phyloP scores from a whole-genome alignment of 2,113 vertebrate species.

The Leptobrachium ailaonicum region DNA sequence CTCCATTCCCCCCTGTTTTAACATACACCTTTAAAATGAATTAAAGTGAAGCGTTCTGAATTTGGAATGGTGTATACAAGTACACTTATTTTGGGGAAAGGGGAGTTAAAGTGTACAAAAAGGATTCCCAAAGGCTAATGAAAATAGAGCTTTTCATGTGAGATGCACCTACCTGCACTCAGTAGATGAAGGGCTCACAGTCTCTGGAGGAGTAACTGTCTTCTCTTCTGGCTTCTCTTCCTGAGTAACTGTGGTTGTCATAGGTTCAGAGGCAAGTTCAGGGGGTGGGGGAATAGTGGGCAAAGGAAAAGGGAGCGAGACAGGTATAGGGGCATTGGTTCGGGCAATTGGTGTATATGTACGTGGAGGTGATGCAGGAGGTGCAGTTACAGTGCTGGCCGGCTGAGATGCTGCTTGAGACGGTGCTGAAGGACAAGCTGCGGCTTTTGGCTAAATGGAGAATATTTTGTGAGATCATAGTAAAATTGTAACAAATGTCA shows the following conservation, averaged over 20 bases:
- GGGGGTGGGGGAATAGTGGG: conserved; percentile 62
- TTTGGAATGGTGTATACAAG: too few relatives aligned
- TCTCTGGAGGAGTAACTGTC: conserved; percentile 65
- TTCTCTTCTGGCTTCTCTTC: conserved; percentile 73
- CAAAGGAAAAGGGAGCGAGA: conserved; percentile 58
- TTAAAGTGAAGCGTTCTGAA: too few relatives aligned
- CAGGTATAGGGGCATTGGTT: conserved; percentile 33
- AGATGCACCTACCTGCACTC: conserved; percentile 54
- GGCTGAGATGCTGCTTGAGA: conserved; percentile 60
- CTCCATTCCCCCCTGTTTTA: too few relatives aligned
- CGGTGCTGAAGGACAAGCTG: conserved; percentile 51
- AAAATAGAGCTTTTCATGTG: too few relatives aligned
- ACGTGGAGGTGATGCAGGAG: conserved; percentile 59
- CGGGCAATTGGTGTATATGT: conserved; percentile 49
- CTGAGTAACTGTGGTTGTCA: conserved; percentile 65
- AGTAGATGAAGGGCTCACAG: conserved; percentile 64
- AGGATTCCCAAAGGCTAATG: too few relatives aligned
- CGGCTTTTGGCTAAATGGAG: conserved; percentile 77
- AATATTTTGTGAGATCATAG: neutral
- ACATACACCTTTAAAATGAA: too few relatives aligned
- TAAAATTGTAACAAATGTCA: too few relatives aligned
- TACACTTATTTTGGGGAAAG: too few relatives aligned
- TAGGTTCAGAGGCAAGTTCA: conserved; percentile 60
- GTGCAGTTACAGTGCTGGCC: conserved; percentile 54
- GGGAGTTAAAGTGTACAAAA: too few relatives aligned